Percentiles rank a stretch among this genome's conserved stretches.
phyloP scores from a whole-genome alignment of 2,113 vertebrate species.

The Garra rufa region DNA sequence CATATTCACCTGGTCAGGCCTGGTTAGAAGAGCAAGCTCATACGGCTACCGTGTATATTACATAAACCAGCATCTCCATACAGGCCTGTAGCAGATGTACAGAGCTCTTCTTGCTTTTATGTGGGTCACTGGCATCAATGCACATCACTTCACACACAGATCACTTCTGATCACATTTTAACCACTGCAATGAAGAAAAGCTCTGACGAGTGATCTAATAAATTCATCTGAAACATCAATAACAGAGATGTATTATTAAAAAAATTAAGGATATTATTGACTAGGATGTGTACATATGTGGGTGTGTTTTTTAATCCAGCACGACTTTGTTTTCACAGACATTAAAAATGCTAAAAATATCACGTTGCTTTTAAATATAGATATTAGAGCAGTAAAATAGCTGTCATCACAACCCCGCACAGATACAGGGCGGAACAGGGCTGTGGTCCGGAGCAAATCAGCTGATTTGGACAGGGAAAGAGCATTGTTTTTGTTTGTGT shows the following conservation, averaged over 20 bases:
- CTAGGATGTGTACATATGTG: background rate
- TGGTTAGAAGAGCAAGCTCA: constrained; percentile 2
- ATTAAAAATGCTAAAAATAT: background rate
- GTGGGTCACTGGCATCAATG: constrained; percentile 40
- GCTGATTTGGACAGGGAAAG: constrained; percentile 6
- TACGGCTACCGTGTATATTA: background rate
- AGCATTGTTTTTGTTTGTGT: background rate
- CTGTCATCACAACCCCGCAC: background rate
- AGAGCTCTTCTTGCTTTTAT: constrained; percentile 26
- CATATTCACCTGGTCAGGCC: constrained; percentile 28
- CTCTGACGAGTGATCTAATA: constrained; percentile 9
- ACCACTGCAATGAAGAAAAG: constrained; percentile 1
- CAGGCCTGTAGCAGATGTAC: constrained; percentile 34
- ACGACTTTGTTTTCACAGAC: background rate
- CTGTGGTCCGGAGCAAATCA: constrained; percentile 37
- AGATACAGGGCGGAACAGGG: constrained; percentile 30
- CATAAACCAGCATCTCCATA: constrained; percentile 26
- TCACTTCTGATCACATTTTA: constrained; percentile 12
- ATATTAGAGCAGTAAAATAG: background rate
- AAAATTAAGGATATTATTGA: constrained; percentile 19
- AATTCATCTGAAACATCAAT: background rate
- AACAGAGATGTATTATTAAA: background rate
- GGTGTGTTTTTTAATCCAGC: background rate
- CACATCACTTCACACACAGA: background rate
- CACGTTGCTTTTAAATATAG: background rate